Percentiles rank a stretch among this genome's conserved stretches.
phyloP scores from a whole-genome alignment of 2,888 invertebrate genomes.

The Boloria euphrosyne region DNA sequence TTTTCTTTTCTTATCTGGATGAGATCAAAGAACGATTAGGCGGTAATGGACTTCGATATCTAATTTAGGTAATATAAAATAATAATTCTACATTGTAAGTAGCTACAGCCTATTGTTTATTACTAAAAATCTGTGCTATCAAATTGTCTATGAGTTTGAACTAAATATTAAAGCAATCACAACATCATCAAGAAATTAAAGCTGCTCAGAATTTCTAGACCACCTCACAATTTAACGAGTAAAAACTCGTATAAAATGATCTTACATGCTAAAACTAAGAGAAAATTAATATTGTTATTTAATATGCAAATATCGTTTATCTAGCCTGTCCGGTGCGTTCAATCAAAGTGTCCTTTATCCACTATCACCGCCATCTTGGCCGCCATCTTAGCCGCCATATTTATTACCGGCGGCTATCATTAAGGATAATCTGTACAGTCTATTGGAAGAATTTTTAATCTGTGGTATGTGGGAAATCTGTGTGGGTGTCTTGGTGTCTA shows the following conservation, averaged over 20 bases:
- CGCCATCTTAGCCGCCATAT: slow-evolving; percentile 68
- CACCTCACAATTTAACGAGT: slow-evolving; percentile 17
- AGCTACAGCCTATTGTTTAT: neutral
- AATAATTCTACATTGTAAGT: neutral
- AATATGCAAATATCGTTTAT: slow-evolving; percentile 79
- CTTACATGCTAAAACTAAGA: slow-evolving; percentile 35
- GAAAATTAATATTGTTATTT: slow-evolving; percentile 78
- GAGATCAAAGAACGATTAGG: slow-evolving; percentile 22
- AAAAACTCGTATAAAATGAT: slow-evolving; percentile 30
- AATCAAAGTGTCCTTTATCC: slow-evolving; percentile 78
- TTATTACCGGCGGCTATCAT: slow-evolving; percentile 66
- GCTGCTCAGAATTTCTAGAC: slow-evolving; percentile 12
- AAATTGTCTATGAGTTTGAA: neutral
- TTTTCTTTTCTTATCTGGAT: slow-evolving; percentile 9
- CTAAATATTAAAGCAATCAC: neutral
- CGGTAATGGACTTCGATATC: neutral
- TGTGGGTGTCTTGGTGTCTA: slow-evolving; percentile 35
- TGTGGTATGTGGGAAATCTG: slow-evolving; percentile 39
- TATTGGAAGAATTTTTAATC: slow-evolving; percentile 50
- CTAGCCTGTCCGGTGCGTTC: slow-evolving; percentile 75
- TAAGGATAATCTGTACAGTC: slow-evolving; percentile 60
- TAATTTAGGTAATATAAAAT: neutral
- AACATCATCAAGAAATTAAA: slow-evolving; percentile 11
- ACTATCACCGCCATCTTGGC: slow-evolving; percentile 69
- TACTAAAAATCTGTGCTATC: no score